These are phyloP conservation scores for Edolisoma coerulescens DNA, from an alignment of 2,113 vertebrate genomes.

Conservation along the genomic window DNA sequence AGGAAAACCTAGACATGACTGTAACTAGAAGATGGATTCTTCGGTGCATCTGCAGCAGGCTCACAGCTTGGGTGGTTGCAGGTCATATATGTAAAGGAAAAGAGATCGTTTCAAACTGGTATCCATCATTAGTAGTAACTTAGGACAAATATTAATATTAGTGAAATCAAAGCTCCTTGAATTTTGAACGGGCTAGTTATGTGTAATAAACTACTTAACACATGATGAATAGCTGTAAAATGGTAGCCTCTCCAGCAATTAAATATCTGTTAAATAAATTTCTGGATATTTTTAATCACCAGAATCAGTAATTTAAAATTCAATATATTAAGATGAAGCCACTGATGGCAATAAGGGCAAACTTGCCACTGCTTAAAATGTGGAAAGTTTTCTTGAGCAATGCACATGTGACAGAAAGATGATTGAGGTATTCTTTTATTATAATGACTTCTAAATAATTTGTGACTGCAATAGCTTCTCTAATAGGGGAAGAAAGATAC, in stretches of 20 bases:
- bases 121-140: slow-evolving; percentile 46
- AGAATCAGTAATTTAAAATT: not conserved
- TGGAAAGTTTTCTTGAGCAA: not conserved
- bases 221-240: slow-evolving; percentile 36
- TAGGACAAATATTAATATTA: slow-evolving; percentile 63
- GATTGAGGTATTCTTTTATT: not conserved
- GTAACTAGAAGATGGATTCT: not conserved
- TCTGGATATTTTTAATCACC: not conserved
- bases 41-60: not conserved
- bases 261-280: not conserved
- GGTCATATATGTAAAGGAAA: slow-evolving; percentile 23
- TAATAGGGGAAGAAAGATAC: not conserved
- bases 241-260: not conserved
- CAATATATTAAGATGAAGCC: not conserved
- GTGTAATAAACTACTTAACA: slow-evolving; percentile 35
- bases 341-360: not conserved
- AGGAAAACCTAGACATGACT: not conserved
- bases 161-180: slow-evolving; percentile 54
- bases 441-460: not conserved
- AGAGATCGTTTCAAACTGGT: slow-evolving; percentile 10
- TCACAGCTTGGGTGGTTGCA: slow-evolving; percentile 36
- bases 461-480: not conserved
- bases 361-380: not conserved
- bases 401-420: not conserved
- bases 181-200: slow-evolving; percentile 28